Base-by-base conservation (phyloP, 1,140 invertebrate genomes). In the Platorchestia sp. region DNA sequence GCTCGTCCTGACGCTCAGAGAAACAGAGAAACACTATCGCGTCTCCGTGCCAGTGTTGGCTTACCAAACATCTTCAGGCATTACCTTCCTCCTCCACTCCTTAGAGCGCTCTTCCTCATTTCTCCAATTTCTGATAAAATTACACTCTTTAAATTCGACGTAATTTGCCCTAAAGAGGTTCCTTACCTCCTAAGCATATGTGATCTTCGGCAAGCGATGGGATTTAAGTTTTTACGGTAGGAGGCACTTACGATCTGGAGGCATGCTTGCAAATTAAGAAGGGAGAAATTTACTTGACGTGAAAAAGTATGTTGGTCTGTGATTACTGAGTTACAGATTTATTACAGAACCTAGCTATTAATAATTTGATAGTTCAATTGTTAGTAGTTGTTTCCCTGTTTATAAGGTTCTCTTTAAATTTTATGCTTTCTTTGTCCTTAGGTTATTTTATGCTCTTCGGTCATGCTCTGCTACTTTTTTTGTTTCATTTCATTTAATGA, bases 1-100 rank as follows among this genome's bases (percentile, higher is more conserved):
- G 10, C 59, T 75, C 59, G 27, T 36, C 1, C 3, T 27, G 10
- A 27, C 14, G 47, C 47, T 51, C 47, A 6, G 47, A 51, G 47
- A 6, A 51, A 75, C 59, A 36, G 87, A 42, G 41, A 45, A 90
- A 7, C 87, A 90, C 87, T 90, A 90, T 90, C 41, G 3, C 87
- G 87, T 75, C 59, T 22, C 87, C 44, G 41, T 22, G 87, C 27
- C 87, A 90, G 44, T 90, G 87, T 90, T 90, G 44, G 19, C 44
- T 44, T 42, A 42, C 87, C 87, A 90, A 90, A 90, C 87, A 90
- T 90, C 87, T 90, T 90, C 44, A 90, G 87, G 87, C 41, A 43
- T 90, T 90, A 3, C 41, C 87, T 41, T 42, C 19, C 41, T 41
- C 41, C 44, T 27, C 3, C 59, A 3, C 27, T 75, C 59, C 59